Evolutionary conservation across 2,113 vertebrate genomes (phyloP).

Genomic region (Bubalus kerabau): DNA sequence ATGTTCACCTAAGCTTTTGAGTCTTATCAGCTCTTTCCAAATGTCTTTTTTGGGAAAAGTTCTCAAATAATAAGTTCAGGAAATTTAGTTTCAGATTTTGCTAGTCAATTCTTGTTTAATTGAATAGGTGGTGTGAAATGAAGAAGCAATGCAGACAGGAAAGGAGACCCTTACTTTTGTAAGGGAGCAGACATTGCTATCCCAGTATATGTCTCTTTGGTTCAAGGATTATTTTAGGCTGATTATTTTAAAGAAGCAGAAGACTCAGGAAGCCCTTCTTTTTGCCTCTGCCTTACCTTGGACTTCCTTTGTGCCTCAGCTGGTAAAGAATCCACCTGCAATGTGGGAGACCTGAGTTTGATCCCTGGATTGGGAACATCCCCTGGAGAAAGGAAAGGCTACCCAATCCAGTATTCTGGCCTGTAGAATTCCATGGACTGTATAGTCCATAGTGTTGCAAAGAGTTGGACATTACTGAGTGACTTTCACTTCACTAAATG

Average conservation of each 20-base stretch:
- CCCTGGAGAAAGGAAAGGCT: neutral
- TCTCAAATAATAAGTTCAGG: neutral
- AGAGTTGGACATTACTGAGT: neutral
- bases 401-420: neutral
- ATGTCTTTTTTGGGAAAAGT: neutral
- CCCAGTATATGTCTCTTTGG: neutral
- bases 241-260: neutral
- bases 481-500: neutral
- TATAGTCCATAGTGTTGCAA: neutral
- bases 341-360: neutral
- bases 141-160: neutral
- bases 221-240: neutral
- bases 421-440: neutral
- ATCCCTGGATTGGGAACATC: neutral
- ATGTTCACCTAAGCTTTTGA: constrained; percentile 42
- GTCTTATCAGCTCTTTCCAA: constrained; percentile 17
- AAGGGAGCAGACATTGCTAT: neutral
- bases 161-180: neutral
- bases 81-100: constrained; percentile 19
- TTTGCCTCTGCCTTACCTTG: neutral
- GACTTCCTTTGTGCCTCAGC: neutral
- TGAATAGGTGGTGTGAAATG: neutral
- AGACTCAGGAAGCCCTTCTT: neutral
- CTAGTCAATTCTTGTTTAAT: neutral
- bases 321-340: neutral